phyloP scores from a whole-genome alignment of 2,888 invertebrate species.

The Drosophila multiciliata region DNA sequence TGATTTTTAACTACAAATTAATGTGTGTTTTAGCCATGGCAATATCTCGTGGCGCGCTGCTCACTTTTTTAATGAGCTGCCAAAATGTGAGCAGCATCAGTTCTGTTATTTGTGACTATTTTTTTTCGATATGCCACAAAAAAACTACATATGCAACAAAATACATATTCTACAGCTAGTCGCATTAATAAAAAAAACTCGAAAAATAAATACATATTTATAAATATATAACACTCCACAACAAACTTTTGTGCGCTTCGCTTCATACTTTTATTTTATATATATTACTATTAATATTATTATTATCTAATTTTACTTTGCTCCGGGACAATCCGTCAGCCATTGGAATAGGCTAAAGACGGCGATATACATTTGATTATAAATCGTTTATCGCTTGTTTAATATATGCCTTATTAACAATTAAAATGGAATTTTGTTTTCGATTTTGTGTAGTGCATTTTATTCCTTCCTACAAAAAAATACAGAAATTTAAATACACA shows the following conservation, averaged over 20 bases:
- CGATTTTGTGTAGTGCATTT: conserved; percentile 32
- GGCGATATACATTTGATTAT: conserved; percentile 6
- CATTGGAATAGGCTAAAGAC: background rate
- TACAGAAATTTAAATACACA: conserved; percentile 4
- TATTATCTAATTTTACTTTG: conserved; percentile 6
- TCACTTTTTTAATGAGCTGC: conserved; percentile 50
- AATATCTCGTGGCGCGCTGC: conserved; percentile 14
- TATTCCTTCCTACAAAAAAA: conserved; percentile 33
- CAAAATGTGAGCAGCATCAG: conserved; percentile 4
- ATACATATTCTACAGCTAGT: conserved; percentile 37
- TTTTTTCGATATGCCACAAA: conserved; percentile 8
- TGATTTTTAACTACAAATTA: conserved; percentile 42
- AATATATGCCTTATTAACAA: background rate
- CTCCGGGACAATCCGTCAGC: conserved; percentile 12
- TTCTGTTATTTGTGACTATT: conserved; percentile 2
- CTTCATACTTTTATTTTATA: conserved; percentile 5
- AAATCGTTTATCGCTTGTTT: conserved; percentile 4
- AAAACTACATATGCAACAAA: conserved; percentile 16
- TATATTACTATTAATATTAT: background rate
- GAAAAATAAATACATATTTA: background rate
- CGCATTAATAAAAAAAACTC: conserved; percentile 16
- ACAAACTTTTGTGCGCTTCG: conserved; percentile 4
- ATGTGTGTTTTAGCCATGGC: conserved; percentile 39
- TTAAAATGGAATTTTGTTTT: conserved; percentile 12
- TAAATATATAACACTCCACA: conserved; percentile 3